Evolutionary conservation across 2,113 vertebrate genomes (phyloP).

Genomic region (Mastomys natalensis): DNA sequence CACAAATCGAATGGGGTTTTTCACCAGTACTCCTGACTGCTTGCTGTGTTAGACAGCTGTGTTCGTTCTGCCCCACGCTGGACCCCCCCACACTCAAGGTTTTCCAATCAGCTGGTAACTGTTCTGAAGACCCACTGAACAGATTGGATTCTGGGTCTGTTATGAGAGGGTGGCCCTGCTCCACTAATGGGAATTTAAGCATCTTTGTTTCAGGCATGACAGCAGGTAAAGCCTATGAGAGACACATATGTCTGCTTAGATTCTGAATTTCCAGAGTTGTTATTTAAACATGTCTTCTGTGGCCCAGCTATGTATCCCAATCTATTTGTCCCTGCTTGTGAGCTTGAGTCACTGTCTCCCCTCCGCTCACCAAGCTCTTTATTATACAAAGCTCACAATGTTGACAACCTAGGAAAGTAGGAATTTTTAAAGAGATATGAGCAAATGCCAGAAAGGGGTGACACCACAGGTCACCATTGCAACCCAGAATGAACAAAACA

Average conservation of each 20-base stretch:
- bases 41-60: slow-evolving; percentile 71
- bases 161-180: slow-evolving; percentile 48
- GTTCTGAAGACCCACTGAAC: slow-evolving; percentile 43
- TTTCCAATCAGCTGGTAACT: slow-evolving; percentile 61
- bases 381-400: not conserved
- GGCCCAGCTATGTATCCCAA: slow-evolving; percentile 10
- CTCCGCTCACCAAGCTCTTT: not conserved
- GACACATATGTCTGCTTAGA: slow-evolving; percentile 65
- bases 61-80: slow-evolving; percentile 9
- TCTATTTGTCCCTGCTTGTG: not conserved
- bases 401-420: not conserved
- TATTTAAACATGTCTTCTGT: slow-evolving; percentile 31
- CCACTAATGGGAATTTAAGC: slow-evolving; percentile 75
- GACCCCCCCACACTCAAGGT: not conserved
- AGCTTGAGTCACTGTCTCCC: not conserved
- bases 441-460: not conserved
- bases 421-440: not conserved
- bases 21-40: slow-evolving; percentile 14
- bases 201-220: slow-evolving; percentile 63
- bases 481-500: not conserved
- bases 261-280: slow-evolving; percentile 50
- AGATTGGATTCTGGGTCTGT: slow-evolving; percentile 62
- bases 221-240: slow-evolving; percentile 69
- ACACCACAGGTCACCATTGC: not conserved
- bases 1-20: slow-evolving; percentile 55